A percentile compares a stretch with the other conserved stretches of the same genome.
phyloP scores from a whole-genome alignment of 2,888 invertebrate species.

The Abrostola tripartita region DNA sequence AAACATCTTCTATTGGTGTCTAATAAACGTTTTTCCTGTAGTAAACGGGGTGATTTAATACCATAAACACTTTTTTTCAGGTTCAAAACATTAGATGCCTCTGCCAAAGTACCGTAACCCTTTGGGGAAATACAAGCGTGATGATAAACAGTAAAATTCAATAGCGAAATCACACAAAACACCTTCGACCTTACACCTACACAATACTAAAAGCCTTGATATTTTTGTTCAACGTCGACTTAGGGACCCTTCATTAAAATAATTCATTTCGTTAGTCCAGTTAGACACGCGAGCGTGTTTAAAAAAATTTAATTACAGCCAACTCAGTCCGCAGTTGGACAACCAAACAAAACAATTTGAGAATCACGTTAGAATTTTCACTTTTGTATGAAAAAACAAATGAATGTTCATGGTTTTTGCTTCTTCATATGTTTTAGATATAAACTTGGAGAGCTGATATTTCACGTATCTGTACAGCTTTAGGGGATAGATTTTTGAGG shows the following conservation, averaged over 20 bases:
- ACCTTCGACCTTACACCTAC: constrained; percentile 31
- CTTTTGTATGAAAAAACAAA: constrained; percentile 17
- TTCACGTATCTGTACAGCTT: not conserved
- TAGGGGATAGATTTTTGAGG: too few species aligned
- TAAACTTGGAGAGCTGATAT: not conserved
- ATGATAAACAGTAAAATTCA: not conserved
- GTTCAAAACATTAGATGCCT: too few species aligned
- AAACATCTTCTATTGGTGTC: too few species aligned
- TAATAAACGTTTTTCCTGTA: too few species aligned
- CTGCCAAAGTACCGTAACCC: too few species aligned
- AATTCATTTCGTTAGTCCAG: constrained; percentile 80
- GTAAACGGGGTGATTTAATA: too few species aligned
- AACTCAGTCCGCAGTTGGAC: constrained; percentile 44
- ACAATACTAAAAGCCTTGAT: constrained; percentile 42
- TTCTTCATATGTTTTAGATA: constrained; percentile 15
- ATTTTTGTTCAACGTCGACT: constrained; percentile 42
- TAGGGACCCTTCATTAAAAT: constrained; percentile 78
- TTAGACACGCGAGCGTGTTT: constrained; percentile 78
- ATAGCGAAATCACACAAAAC: not conserved
- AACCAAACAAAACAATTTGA: constrained; percentile 57
- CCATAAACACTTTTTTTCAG: too few species aligned
- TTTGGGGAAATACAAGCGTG: too few species aligned
- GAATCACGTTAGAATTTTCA: constrained; percentile 46
- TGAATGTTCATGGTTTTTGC: constrained; percentile 12
- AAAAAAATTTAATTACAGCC: constrained; percentile 74